Base-by-base conservation (phyloP, 2,888 invertebrate species). In the Dolichopus griseipennis region DNA sequence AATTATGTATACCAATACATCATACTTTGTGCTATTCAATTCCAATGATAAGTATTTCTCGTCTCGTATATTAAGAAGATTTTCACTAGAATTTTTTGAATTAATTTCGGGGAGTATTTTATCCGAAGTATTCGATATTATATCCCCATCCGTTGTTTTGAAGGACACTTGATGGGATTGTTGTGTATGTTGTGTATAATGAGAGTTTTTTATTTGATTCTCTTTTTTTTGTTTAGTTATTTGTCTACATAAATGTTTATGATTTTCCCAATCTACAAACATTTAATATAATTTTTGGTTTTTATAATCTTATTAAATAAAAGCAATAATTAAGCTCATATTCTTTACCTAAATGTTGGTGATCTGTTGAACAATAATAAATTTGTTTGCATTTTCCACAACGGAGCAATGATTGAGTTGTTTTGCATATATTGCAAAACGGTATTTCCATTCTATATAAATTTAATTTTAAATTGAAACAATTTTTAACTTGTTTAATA, bases 281-380 rank as follows among this genome's bases (percentile, higher is more conserved):
- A 52, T 12, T 52, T 18, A 18, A 52, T 2, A 52, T 7, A 15
- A 52, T 52, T 52, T 6, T 52, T 6, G n/a, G n/a, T 18, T 52
- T 52, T 52, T 18, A 52, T 34, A 12, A 37, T 10, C 12, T 10
- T 7, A 37, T 37, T 34, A 52, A 18, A 15, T 52, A 15, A 8
- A 10, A 37, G 8, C 37, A 37, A n/a, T 18, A 18, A 52, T 52
- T 18, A 18, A 52, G 18, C 15, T 18, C 15, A 52, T 18, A 52
- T 52, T 1, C 18, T 18, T n/a, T 52, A 52, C 52, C 52, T 52
- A 52, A 83, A 72, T 86, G 87, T 81, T 93, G 93, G 79, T 93
- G 93, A 71, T 88, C 88, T 73, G 87, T 89, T 70, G 88, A 89
- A 81, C 93, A 93, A 80, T 93, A 93, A 80, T 87, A 89, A 66